Percentiles rank a stretch among this genome's conserved stretches.
phyloP scores from a whole-genome alignment of 2,888 invertebrate species.

The Tillus elongatus region DNA sequence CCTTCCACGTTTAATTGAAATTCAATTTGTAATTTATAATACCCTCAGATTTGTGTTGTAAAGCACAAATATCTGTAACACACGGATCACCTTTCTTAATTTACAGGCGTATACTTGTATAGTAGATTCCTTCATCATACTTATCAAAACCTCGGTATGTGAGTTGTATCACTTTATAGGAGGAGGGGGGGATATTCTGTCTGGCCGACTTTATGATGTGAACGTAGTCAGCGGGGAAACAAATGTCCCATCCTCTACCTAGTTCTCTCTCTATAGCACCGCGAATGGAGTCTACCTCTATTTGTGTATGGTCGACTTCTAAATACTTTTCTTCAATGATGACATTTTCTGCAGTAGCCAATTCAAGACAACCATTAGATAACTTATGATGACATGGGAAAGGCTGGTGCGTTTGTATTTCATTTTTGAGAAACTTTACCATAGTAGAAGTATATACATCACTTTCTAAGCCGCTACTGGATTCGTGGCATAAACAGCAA shows the following conservation, averaged over 20 bases:
- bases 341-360: slow-evolving; percentile 14
- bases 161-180: slow-evolving; percentile 9
- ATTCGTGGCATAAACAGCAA: slow-evolving; percentile 25
- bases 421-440: slow-evolving; percentile 18
- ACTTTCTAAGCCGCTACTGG: slow-evolving; percentile 20
- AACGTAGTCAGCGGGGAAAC: slow-evolving; percentile 20
- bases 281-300: slow-evolving; percentile 25
- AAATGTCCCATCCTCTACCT: slow-evolving; percentile 17
- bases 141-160: slow-evolving; percentile 13
- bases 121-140: slow-evolving; percentile 14
- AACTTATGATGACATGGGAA: slow-evolving; percentile 20
- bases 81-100: slow-evolving; percentile 18
- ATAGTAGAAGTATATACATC: slow-evolving; percentile 20
- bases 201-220: slow-evolving; percentile 15
- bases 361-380: slow-evolving; percentile 19
- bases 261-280: slow-evolving; percentile 16
- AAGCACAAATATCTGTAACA: slow-evolving; percentile 18
- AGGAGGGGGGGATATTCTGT: slow-evolving; percentile 13
- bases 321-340: slow-evolving; percentile 24
- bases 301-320: slow-evolving; percentile 26
- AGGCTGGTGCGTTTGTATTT: slow-evolving; percentile 14
- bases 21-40: slow-evolving; percentile 16
- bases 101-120: slow-evolving; percentile 19
- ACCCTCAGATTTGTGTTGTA: slow-evolving; percentile 17
- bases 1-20: slow-evolving; percentile 15